Evolutionary conservation across 1,140 invertebrate genomes (phyloP).

Genomic region (Drosophila simulans): DNA sequence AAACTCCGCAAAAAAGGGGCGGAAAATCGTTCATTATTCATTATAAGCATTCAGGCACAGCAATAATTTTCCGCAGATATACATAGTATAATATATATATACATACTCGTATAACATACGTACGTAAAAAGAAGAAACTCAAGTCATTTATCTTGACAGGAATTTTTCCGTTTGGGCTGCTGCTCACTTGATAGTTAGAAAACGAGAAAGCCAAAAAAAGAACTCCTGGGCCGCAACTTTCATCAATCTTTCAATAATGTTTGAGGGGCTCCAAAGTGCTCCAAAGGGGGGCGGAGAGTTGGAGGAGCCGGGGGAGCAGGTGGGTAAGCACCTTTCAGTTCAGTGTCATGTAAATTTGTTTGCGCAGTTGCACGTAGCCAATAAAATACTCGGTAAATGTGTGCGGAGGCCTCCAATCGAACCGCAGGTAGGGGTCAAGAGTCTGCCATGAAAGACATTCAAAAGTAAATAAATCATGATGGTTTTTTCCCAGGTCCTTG

Average conservation of each 20-base stretch:
- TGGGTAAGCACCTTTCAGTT: constrained; percentile 70
- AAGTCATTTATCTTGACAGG: constrained; percentile 63
- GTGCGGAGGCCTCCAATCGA: constrained; percentile 35
- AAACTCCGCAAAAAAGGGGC: constrained; percentile 55
- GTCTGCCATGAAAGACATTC: constrained; percentile 51
- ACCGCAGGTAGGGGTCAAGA: constrained; percentile 47
- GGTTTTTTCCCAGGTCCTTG: constrained; percentile 56
- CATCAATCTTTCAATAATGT: constrained; percentile 82
- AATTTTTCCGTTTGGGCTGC: constrained; percentile 35
- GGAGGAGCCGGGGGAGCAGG: constrained; percentile 17
- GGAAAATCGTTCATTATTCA: constrained; percentile 79
- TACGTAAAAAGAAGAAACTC: constrained; percentile 25
- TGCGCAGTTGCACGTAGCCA: constrained; percentile 80
- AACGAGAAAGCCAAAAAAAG: constrained; percentile 19
- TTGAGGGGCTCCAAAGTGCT: constrained; percentile 2
- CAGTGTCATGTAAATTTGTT: constrained; percentile 81
- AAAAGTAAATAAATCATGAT: constrained; percentile 80
- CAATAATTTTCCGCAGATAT: constrained; percentile 68
- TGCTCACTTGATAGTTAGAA: constrained; percentile 41
- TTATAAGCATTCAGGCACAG: constrained; percentile 73
- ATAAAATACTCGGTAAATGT: constrained; percentile 69
- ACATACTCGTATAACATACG: constrained; percentile 4
- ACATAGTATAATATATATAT: constrained; percentile 15
- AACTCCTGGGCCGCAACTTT: constrained; percentile 50
- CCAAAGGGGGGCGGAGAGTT: too few species aligned